These are phyloP conservation scores for Nycticebus coucang DNA, from an alignment of 2,113 vertebrate genomes.

Conservation along the genomic window DNA sequence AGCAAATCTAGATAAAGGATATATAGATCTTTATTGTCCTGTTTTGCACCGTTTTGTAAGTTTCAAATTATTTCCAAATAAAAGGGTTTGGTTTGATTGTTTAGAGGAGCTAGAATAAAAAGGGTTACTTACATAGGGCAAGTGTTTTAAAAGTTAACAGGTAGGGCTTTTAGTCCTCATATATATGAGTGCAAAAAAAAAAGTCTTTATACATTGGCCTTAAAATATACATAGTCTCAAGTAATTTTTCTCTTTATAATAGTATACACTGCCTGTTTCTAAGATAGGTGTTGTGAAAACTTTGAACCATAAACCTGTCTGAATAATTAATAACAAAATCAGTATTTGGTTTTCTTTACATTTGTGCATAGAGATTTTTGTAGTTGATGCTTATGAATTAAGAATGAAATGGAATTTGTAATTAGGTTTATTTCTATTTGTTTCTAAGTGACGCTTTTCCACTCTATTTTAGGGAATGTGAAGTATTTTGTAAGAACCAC, in stretches of 20 bases:
- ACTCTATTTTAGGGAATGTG: slow-evolving; percentile 91
- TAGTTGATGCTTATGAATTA: not conserved
- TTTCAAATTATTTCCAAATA: slow-evolving; percentile 41
- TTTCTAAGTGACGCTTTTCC: slow-evolving; percentile 41
- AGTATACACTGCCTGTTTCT: not conserved
- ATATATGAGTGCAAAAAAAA: not conserved
- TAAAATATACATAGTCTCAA: not conserved
- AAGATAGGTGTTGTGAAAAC: slow-evolving; percentile 18
- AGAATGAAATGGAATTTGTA: not conserved
- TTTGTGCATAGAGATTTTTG: not conserved
- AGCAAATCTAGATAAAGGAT: not conserved
- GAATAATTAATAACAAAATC: not conserved
- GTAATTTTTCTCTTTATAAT: not conserved
- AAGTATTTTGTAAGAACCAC: slow-evolving; percentile 96
- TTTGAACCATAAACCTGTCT: not conserved
- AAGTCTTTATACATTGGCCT: not conserved
- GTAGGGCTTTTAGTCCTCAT: not conserved
- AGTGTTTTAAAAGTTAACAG: slow-evolving; percentile 4
- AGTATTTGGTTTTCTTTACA: not conserved
- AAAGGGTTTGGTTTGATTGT: not conserved
- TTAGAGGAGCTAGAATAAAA: not conserved
- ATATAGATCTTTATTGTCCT: not conserved
- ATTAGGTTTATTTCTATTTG: not conserved
- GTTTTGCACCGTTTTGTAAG: not conserved
- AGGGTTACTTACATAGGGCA: not conserved